These are phyloP conservation scores for Drosophila incognita DNA, from an alignment of 2,888 invertebrate species.

Conservation along the genomic window DNA sequence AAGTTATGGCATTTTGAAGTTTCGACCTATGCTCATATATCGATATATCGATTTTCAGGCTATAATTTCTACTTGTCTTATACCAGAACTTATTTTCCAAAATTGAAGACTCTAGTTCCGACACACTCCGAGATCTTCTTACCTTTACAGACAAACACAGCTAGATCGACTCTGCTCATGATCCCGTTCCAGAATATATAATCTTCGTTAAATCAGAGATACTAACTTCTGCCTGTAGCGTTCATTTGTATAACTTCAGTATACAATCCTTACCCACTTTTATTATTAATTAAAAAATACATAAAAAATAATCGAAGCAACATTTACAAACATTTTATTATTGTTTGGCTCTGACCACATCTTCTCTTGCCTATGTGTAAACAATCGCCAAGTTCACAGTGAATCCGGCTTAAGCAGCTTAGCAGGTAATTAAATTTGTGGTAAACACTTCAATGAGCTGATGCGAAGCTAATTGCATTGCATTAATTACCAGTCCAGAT, in stretches of 20 bases:
- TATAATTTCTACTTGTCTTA: no score
- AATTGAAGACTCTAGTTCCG: not conserved
- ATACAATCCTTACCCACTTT: not conserved
- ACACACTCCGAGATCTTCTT: not conserved
- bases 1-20: no score
- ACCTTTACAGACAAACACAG: not conserved
- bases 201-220: not conserved
- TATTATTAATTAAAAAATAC: not conserved
- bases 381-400: not conserved
- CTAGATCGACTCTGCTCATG: not conserved
- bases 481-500: slow-evolving; percentile 44
- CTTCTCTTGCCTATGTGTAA: not conserved
- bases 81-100: not conserved
- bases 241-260: not conserved
- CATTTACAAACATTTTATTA: not conserved
- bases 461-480: slow-evolving; percentile 52
- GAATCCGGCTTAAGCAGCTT: not conserved
- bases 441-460: slow-evolving; percentile 48
- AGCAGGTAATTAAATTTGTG: slow-evolving; percentile 21
- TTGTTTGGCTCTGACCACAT: not conserved
- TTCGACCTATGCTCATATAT: no score
- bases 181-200: not conserved
- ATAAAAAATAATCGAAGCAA: not conserved
- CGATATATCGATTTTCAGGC: no score
- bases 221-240: not conserved